Evolutionary conservation across 2,888 invertebrate species (phyloP), one percentile per base, ranked within the genome.

Genomic region (Matsumyia berberina): DNA sequence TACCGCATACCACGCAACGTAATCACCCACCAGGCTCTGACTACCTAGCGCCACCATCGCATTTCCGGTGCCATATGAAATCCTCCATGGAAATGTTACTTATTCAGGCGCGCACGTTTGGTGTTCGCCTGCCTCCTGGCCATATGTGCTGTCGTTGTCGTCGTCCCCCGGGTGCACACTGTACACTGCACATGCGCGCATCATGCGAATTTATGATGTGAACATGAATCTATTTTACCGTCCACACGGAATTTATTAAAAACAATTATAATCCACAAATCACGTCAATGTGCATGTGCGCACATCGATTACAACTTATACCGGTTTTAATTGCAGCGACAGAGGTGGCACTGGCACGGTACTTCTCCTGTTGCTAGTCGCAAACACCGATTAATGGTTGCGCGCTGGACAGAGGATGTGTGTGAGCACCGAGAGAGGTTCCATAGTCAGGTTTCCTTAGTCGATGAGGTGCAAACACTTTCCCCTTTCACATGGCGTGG

Each of bases 291-390:
- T 70, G 80, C 80, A 80, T 80, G 80, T 74, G 67, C 60, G 70
- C 85, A 80, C 85, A 85, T 69, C 74, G 79, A 80, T 85, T 85
- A 85, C 85, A 80, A 60, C 85, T 60, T 33, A 64, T 85, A 80
- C 85, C 80, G 85, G 85, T 85, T 85, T 74, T 70, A 85, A 85
- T 76, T 76, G 76, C 74, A 74, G 29, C 85, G 66, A 58, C 70
- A 29, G 69, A 67, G 72, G 67, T 73, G 72, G 66, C 62, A 77
- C 42, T 67, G 72, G 19, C 55, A 55, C 15, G 72, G 33, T 31
- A 37, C 70, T 57, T 35, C 12, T 51, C 51, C 69, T 62, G 76
- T 15, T 42, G 72, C 76, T 42, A 60, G 57, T 67, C 60, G 46
- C 74, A 79, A 74, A 69, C 85, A 64, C 76, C 85, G 79, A 80